Percentiles rank a stretch among this genome's conserved stretches.
Evolutionary conservation across 2,888 invertebrate genomes (phyloP).

Genomic region (Euclidia mi): DNA sequence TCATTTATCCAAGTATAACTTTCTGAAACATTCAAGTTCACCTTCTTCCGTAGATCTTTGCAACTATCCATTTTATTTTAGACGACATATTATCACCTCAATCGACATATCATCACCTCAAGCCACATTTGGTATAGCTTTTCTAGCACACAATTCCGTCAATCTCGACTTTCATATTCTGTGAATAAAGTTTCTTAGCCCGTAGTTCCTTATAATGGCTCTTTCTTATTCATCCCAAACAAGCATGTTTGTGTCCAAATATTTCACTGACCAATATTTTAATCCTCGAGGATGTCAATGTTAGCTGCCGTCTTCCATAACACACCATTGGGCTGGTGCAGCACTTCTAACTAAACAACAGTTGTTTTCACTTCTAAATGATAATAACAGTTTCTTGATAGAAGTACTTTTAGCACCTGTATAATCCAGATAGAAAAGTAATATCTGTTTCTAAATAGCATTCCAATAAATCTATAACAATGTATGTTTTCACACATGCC

Average conservation of each 20-base stretch:
- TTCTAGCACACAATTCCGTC: background rate
- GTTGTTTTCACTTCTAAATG: slow-evolving; percentile 16
- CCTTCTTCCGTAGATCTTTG: too few relatives aligned
- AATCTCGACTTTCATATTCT: background rate
- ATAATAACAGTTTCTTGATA: slow-evolving; percentile 15
- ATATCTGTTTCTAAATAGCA: slow-evolving; percentile 51
- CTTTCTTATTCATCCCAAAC: background rate
- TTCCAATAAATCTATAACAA: slow-evolving; percentile 63
- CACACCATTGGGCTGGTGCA: slow-evolving; percentile 8
- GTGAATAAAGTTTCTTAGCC: background rate
- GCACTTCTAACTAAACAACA: slow-evolving; percentile 14
- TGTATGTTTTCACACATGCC: slow-evolving; percentile 78
- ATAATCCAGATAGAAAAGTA: slow-evolving; percentile 39
- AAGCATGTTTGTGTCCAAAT: background rate
- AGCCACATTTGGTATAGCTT: too few relatives aligned
- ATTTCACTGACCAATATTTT: slow-evolving; percentile 5
- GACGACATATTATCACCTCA: too few relatives aligned
- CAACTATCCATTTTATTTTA: too few relatives aligned
- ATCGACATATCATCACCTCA: too few relatives aligned
- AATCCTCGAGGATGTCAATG: slow-evolving; percentile 6
- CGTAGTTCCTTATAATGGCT: too few relatives aligned
- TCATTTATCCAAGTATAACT: slow-evolving; percentile 5
- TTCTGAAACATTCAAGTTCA: background rate
- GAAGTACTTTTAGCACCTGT: slow-evolving; percentile 22
- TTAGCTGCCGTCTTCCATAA: slow-evolving; percentile 8